Percentiles rank a stretch among this genome's conserved stretches.
Evolutionary conservation across 2,888 invertebrate genomes (phyloP).

Genomic region (Agonopterix subpropinquella): DNA sequence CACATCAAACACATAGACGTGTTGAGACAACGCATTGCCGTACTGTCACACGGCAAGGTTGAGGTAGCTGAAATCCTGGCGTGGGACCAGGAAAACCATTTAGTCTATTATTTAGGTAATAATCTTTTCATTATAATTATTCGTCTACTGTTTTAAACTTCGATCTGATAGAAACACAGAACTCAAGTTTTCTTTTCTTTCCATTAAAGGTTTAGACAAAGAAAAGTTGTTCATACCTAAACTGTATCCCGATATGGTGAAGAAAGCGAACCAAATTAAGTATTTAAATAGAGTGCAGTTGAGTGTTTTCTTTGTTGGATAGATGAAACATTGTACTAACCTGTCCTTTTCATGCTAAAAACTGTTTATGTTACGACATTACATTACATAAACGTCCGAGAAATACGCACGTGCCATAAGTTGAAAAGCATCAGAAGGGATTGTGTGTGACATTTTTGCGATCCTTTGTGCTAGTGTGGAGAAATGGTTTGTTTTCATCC

Average conservation of each 20-base stretch:
- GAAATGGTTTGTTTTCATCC: background rate
- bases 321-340: constrained; percentile 33
- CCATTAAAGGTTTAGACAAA: constrained; percentile 62
- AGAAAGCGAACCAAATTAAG: constrained; percentile 67
- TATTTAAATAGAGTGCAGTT: constrained; percentile 58
- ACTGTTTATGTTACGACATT: constrained; percentile 18
- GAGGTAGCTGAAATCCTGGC: constrained; percentile 88
- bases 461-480: background rate
- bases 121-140: background rate
- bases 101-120: constrained; percentile 82
- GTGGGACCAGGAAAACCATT: constrained; percentile 89
- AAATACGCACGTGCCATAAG: constrained; percentile 13
- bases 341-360: constrained; percentile 20
- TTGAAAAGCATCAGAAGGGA: constrained; percentile 11
- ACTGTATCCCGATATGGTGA: constrained; percentile 60
- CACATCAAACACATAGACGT: constrained; percentile 92
- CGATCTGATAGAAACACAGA: background rate
- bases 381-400: constrained; percentile 6
- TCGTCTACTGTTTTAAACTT: background rate
- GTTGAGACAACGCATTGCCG: constrained; percentile 87
- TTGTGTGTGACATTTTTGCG: constrained; percentile 1
- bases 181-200: constrained; percentile 19
- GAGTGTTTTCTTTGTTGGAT: constrained; percentile 40
- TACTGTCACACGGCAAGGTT: constrained; percentile 89
- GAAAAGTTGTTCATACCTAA: constrained; percentile 47